These are phyloP conservation scores for Parnassius smintheus DNA, from an alignment of 2,888 invertebrate genomes.

Conservation along the genomic window DNA sequence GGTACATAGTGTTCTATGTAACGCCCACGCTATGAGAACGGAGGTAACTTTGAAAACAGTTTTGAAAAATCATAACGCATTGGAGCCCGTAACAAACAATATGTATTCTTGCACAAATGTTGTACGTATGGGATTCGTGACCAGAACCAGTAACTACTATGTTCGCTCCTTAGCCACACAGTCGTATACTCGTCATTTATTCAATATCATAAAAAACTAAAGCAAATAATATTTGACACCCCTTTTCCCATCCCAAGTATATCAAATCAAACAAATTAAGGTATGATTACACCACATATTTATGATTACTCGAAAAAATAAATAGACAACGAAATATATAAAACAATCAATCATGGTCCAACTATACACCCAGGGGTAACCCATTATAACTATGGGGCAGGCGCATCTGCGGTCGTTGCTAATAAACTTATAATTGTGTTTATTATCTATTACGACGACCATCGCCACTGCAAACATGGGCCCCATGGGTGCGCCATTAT, in stretches of 20 bases:
- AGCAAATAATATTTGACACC: too few species aligned
- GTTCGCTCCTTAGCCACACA: too few species aligned
- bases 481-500: conserved; percentile 53
- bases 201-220: too few species aligned
- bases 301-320: not conserved
- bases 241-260: not conserved
- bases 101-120: too few species aligned
- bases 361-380: conserved; percentile 16
- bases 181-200: too few species aligned
- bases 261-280: not conserved
- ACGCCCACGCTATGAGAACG: too few species aligned
- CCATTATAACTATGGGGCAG: conserved; percentile 27
- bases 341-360: conserved; percentile 21
- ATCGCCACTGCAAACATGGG: conserved; percentile 33
- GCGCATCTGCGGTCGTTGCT: conserved; percentile 55
- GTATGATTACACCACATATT: not conserved
- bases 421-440: conserved; percentile 73
- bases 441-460: conserved; percentile 56
- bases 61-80: too few species aligned
- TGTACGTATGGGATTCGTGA: too few species aligned
- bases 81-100: too few species aligned
- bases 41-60: too few species aligned
- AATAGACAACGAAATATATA: conserved; percentile 1
- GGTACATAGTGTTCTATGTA: too few species aligned
- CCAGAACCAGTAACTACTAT: too few species aligned